A percentile compares a stretch with the other conserved stretches of the same genome.
phyloP scores from a whole-genome alignment of 2,888 invertebrate genomes.

The Pseudoips prasinana region DNA sequence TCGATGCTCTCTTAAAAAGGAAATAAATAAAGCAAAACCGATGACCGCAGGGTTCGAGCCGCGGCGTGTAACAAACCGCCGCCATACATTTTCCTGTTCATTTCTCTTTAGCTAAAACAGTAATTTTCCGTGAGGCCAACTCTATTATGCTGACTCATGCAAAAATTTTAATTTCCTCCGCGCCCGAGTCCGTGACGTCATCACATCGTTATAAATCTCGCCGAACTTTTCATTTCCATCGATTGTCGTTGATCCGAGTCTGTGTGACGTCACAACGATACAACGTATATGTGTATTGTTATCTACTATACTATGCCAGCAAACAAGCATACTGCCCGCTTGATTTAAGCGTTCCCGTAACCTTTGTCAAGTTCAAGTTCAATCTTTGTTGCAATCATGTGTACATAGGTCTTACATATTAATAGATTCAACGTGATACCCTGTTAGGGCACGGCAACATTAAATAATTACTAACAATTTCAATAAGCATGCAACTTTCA shows the following conservation, averaged over 20 bases:
- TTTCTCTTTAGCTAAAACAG: constrained; percentile 17
- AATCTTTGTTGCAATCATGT: too few species aligned
- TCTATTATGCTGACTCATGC: constrained; percentile 26
- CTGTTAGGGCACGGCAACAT: too few species aligned
- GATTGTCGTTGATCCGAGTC: constrained; percentile 7
- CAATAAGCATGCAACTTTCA: too few species aligned
- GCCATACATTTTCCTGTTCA: constrained; percentile 18
- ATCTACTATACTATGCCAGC: too few species aligned
- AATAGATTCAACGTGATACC: too few species aligned
- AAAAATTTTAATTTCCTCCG: constrained; percentile 33
- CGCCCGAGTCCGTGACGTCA: constrained; percentile 21
- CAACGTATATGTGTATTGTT: too few species aligned
- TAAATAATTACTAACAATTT: too few species aligned
- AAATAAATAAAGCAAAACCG: constrained; percentile 24
- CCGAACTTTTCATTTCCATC: constrained; percentile 24
- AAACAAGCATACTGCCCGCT: too few species aligned
- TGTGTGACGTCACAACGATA: constrained; percentile 20
- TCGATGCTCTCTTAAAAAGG: constrained; percentile 6
- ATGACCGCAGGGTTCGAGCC: constrained; percentile 21
- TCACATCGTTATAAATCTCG: constrained; percentile 21
- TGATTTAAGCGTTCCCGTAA: too few species aligned
- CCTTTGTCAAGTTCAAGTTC: too few species aligned
- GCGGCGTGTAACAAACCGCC: constrained; percentile 11
- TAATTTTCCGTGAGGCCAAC: constrained; percentile 20
- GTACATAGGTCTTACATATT: too few species aligned